Base-by-base conservation (phyloP, 2,113 vertebrate species). In the Seriola quinqueradiata region DNA sequence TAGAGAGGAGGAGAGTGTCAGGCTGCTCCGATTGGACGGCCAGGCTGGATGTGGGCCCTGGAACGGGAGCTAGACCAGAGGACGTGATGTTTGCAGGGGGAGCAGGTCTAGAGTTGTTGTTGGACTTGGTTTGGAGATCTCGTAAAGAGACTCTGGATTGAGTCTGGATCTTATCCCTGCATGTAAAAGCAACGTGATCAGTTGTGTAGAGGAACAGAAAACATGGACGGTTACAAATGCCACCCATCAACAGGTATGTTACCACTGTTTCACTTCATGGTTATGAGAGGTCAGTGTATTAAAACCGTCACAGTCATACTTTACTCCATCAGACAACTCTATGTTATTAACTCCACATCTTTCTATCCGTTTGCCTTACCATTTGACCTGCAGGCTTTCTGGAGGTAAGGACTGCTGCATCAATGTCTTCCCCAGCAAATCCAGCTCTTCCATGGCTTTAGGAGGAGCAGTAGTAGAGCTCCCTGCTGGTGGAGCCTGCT, bases 361-460 rank as follows among this genome's bases (percentile, higher is more conserved):
- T 70, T 5, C 48, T 8, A 13, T 57, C 0, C 4, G 13, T 19
- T 19, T 40, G n/a, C 6, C 68, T 61, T 64, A 90, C 98, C 98
- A 99, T 94, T 97, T 97, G 87, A 99, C 95, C 93, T 99, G 98
- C 50, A 97, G 96, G 79, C 94, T 96, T 70, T 96, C 96, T 13
- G 98, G 97, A 79, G 98, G 98, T 83, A 99, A 92, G 0, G 98
- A 97, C 92, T 99, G 97, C 83, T 98, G 97, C 70, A 99, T 86
- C 72, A 99, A 92, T 0, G 96, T 97, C 94, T 98, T 99, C 63
- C 98, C 98, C 85, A 99, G 93, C 70, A 97, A 82, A 70, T 99
- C 97, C 77, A 99, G 94, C 89, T 97, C 97, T 32, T 98, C 97
- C 92, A 99, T 93, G 81, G 96, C 96, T 71, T 96, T 97, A 69